These are phyloP conservation scores for Macquaria ambigua DNA, from an alignment of 2,113 vertebrate genomes.

Conservation along the genomic window DNA sequence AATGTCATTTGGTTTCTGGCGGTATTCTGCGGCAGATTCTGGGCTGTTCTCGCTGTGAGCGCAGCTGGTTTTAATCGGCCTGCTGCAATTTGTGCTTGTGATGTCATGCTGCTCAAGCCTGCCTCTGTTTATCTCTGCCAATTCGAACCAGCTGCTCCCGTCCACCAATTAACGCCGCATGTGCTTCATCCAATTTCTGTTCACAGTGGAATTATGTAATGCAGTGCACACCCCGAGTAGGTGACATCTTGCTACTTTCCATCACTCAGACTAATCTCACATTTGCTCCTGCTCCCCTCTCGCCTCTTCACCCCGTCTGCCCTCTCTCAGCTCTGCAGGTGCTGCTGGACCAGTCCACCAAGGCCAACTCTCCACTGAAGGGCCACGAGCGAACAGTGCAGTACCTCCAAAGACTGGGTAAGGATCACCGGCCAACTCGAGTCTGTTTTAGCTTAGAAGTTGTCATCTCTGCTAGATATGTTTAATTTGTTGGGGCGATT, in stretches of 20 bases:
- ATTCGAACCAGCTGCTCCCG: slow-evolving; percentile 66
- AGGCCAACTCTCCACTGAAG: slow-evolving; percentile 98
- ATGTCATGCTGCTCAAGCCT: slow-evolving; percentile 52
- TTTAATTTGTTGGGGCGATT: neutral
- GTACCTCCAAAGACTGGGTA: slow-evolving; percentile 96
- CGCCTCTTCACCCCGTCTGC: neutral
- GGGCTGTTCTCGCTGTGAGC: slow-evolving; percentile 21
- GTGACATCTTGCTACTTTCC: slow-evolving; percentile 30
- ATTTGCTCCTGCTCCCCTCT: neutral
- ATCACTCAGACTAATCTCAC: neutral
- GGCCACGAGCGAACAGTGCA: slow-evolving; percentile 98
- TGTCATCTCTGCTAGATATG: neutral
- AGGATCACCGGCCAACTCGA: slow-evolving; percentile 37
- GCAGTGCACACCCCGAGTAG: neutral
- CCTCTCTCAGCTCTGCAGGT: slow-evolving; percentile 92
- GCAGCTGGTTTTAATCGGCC: slow-evolving; percentile 65
- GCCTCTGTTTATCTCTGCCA: slow-evolving; percentile 13
- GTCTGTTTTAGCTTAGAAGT: neutral
- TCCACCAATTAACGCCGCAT: slow-evolving; percentile 32
- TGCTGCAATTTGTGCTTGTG: slow-evolving; percentile 54
- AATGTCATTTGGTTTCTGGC: slow-evolving; percentile 43
- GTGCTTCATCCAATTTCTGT: slow-evolving; percentile 15
- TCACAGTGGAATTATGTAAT: slow-evolving; percentile 37
- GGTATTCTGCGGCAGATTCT: slow-evolving; percentile 17
- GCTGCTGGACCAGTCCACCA: slow-evolving; percentile 97